phyloP scores from a whole-genome alignment of 1,140 invertebrate species.

The Amphibalanus amphitrite region DNA sequence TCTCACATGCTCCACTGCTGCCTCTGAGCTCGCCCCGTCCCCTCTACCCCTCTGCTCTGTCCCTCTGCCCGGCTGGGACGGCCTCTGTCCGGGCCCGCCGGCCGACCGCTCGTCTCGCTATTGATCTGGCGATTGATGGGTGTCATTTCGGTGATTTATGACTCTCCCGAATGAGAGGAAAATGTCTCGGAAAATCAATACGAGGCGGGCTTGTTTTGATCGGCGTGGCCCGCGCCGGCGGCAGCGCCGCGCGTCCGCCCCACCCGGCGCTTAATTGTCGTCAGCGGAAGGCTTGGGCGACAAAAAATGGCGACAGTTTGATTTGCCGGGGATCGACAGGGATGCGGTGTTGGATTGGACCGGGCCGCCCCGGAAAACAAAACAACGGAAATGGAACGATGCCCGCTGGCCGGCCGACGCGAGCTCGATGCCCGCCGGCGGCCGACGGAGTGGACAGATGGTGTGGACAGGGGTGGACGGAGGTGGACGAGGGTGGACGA shows the following conservation, averaged over 20 bases:
- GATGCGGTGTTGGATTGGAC: background rate
- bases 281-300: background rate
- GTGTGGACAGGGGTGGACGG: too few relatives aligned
- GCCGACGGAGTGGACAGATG: too few relatives aligned
- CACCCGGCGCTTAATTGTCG: background rate
- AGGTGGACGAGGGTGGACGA: too few relatives aligned
- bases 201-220: background rate
- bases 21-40: too few relatives aligned
- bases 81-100: background rate
- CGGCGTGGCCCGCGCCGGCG: too few relatives aligned
- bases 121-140: background rate
- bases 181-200: slow-evolving; percentile 1
- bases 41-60: too few relatives aligned
- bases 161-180: background rate
- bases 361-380: background rate
- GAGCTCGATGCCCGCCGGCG: too few relatives aligned
- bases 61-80: background rate
- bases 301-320: slow-evolving; percentile 1
- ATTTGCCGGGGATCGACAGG: background rate
- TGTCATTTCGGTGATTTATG: slow-evolving; percentile 1
- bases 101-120: background rate
- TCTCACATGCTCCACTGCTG: too few relatives aligned
- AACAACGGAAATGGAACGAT: background rate
- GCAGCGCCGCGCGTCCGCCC: too few relatives aligned
- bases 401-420: too few relatives aligned